Percentiles rank a stretch among this genome's conserved stretches.
Conservation (phyloP, 2,797 vertebrate species). For the Sebastes paucispinis region DNA sequence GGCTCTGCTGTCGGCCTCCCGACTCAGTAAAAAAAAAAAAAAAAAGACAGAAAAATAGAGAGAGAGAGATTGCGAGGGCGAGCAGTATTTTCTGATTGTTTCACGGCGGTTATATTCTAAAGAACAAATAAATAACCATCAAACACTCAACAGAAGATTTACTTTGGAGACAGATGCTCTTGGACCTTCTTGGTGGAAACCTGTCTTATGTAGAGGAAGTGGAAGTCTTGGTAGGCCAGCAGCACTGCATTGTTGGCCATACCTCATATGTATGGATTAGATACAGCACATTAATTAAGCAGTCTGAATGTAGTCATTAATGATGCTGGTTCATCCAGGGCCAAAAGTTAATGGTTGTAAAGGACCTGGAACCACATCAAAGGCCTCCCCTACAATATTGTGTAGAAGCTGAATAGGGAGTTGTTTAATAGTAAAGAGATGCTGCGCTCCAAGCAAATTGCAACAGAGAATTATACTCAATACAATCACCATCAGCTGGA, state of each 20-base stretch:
- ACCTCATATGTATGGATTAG: not conserved
- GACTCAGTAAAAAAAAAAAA: too few relatives aligned
- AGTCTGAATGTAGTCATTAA: slow-evolving; percentile 18
- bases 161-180: too few relatives aligned
- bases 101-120: too few relatives aligned
- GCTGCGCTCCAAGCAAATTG: not conserved
- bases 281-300: not conserved
- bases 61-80: too few relatives aligned
- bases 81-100: too few relatives aligned
- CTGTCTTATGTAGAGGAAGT: not conserved
- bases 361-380: slow-evolving; percentile 22
- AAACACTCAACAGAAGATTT: too few relatives aligned
- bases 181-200: too few relatives aligned
- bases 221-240: not conserved
- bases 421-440: slow-evolving; percentile 26
- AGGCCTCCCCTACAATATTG: not conserved
- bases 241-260: not conserved
- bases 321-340: slow-evolving; percentile 14
- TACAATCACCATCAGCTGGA: slow-evolving; percentile 6
- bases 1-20: not conserved
- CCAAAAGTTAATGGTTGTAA: slow-evolving; percentile 25
- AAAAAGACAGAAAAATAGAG: too few relatives aligned
- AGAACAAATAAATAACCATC: too few relatives aligned
- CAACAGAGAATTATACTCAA: slow-evolving; percentile 3
- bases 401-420: slow-evolving; percentile 4